phyloP scores from a whole-genome alignment of 1,140 invertebrate genomes.

The Druon quercuslanigerum region DNA sequence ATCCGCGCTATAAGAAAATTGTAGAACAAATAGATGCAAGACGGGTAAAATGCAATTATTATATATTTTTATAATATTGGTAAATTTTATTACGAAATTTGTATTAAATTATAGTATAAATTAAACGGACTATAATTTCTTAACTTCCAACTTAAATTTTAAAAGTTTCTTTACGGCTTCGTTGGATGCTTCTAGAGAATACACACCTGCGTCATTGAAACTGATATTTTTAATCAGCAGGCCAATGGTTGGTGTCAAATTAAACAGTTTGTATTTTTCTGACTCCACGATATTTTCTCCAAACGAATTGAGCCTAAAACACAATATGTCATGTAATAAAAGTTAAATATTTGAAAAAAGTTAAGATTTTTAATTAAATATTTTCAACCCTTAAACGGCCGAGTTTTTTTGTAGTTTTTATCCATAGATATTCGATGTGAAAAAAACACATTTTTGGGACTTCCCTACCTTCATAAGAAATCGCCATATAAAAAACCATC shows the following conservation, averaged over 20 bases:
- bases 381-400: too few relatives aligned
- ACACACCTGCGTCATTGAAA: neutral
- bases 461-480: too few relatives aligned
- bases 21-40: too few relatives aligned
- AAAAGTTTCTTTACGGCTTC: neutral
- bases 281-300: neutral
- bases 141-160: neutral
- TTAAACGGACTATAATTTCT: neutral
- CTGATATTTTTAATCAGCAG: neutral
- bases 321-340: neutral
- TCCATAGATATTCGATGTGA: too few relatives aligned
- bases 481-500: too few relatives aligned
- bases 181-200: neutral
- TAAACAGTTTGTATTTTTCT: neutral
- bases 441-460: too few relatives aligned
- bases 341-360: too few relatives aligned
- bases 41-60: neutral
- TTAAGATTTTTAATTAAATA: too few relatives aligned
- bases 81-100: neutral
- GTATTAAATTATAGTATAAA: neutral
- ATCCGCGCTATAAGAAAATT: too few relatives aligned
- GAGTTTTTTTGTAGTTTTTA: too few relatives aligned
- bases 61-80: neutral
- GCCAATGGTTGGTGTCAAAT: conserved; percentile 9
- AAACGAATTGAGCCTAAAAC: neutral